phyloP scores from a whole-genome alignment of 2,888 invertebrate genomes.

The Epinotia nisella region DNA sequence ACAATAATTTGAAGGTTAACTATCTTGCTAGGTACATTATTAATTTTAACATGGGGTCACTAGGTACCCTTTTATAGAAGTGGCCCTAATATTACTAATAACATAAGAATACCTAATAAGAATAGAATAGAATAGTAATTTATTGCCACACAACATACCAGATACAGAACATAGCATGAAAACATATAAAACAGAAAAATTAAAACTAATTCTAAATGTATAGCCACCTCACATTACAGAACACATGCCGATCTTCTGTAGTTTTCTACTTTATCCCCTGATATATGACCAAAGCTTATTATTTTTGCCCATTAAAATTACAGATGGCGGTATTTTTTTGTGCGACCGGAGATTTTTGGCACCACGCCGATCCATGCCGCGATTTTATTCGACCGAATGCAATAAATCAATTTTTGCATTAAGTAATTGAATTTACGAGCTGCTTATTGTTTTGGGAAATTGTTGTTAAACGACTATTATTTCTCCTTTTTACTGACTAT shows the following conservation, averaged over 20 bases:
- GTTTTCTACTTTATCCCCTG: constrained; percentile 50
- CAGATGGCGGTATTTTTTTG: constrained; percentile 69
- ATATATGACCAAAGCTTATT: constrained; percentile 75
- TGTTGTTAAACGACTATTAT: constrained; percentile 75
- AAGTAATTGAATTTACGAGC: constrained; percentile 81
- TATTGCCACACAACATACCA: too few species aligned
- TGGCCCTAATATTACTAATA: too few species aligned
- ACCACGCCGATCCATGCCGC: constrained; percentile 66
- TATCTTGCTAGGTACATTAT: too few species aligned
- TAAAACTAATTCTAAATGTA: too few species aligned
- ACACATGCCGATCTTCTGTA: neutral
- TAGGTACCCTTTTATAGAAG: too few species aligned
- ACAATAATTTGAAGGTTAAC: too few species aligned
- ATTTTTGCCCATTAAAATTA: constrained; percentile 81
- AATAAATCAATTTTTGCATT: constrained; percentile 81
- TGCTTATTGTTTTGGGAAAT: constrained; percentile 79
- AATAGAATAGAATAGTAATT: too few species aligned
- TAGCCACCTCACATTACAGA: neutral
- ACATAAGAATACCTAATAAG: too few species aligned
- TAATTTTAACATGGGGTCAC: too few species aligned
- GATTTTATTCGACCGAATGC: constrained; percentile 70
- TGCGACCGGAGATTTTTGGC: constrained; percentile 69
- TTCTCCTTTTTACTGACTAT: constrained; percentile 54
- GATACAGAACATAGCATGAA: too few species aligned
- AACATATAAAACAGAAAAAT: too few species aligned